A percentile compares a stretch with the other conserved stretches of the same genome.
Evolutionary conservation across 1,140 invertebrate species (phyloP).

Genomic region (Brachionus asplanchnoidis): DNA sequence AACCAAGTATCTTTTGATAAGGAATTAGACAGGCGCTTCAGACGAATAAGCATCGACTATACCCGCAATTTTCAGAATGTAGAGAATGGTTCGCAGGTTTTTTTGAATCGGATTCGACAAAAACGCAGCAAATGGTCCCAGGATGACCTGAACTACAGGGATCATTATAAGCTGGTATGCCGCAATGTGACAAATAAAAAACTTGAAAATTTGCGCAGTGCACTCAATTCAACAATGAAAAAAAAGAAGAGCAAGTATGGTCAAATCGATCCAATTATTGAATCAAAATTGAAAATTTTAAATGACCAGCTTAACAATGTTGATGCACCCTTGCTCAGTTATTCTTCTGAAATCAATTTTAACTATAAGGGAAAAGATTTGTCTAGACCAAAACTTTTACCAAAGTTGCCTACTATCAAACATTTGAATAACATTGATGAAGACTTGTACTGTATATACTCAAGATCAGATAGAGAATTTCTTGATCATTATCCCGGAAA

Average conservation of each 20-base stretch:
- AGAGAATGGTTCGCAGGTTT: constrained; percentile 21
- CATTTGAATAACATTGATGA: background rate
- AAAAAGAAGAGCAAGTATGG: background rate
- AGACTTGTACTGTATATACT: constrained; percentile 23
- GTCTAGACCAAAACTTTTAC: background rate
- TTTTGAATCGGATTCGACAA: constrained; percentile 9
- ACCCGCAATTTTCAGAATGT: background rate
- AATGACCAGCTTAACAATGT: constrained; percentile 7
- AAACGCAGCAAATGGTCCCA: constrained; percentile 30
- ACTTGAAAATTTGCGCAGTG: constrained; percentile 13
- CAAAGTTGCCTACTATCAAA: constrained; percentile 14
- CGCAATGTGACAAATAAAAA: constrained; percentile 28
- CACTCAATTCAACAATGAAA: background rate
- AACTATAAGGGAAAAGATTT: constrained; percentile 6
- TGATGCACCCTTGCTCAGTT: background rate
- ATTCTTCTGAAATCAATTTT: constrained; percentile 22
- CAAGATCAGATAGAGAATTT: constrained; percentile 26
- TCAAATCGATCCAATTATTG: background rate
- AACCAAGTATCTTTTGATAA: constrained; percentile 21
- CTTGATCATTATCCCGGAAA: constrained; percentile 20
- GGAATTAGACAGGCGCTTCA: constrained; percentile 3
- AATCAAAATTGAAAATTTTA: constrained; percentile 26
- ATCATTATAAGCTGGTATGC: constrained; percentile 9
- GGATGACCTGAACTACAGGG: constrained; percentile 1
- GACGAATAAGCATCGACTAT: background rate